These are phyloP conservation scores for Agrilus cyanescens DNA, from an alignment of 2,888 invertebrate species.

Conservation along the genomic window DNA sequence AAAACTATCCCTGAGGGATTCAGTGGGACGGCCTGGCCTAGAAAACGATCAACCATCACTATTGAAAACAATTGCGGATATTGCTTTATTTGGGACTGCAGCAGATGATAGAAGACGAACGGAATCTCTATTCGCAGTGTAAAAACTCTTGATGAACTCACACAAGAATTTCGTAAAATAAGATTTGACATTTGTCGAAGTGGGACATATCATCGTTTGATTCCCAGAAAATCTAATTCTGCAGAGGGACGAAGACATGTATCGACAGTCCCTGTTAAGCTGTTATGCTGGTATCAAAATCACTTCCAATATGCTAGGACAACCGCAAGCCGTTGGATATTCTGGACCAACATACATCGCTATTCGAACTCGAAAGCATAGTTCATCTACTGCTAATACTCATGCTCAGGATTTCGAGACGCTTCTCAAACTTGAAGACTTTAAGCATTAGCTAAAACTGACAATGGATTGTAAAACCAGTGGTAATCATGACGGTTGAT, in stretches of 20 bases:
- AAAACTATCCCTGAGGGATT: conserved; percentile 2
- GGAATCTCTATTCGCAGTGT: conserved; percentile 16
- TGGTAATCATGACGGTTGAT: conserved; percentile 20
- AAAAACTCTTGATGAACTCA: conserved; percentile 10
- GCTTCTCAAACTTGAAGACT: conserved; percentile 7
- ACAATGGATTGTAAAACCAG: conserved; percentile 15
- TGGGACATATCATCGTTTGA: conserved; percentile 16
- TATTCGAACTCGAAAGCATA: conserved; percentile 19
- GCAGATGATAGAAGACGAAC: conserved; percentile 20
- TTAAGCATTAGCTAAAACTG: conserved; percentile 11
- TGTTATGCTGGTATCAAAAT: conserved; percentile 16
- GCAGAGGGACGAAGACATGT: conserved; percentile 22
- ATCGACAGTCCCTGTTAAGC: conserved; percentile 20
- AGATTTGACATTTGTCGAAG: conserved; percentile 16
- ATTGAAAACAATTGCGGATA: conserved; percentile 22
- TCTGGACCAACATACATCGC: conserved; percentile 27
- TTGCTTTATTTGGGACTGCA: conserved; percentile 22
- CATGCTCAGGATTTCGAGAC: conserved; percentile 9
- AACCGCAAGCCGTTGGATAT: conserved; percentile 25
- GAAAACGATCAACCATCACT: conserved; percentile 17
- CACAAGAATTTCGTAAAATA: conserved; percentile 10
- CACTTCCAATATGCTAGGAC: conserved; percentile 17
- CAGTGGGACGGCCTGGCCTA: conserved; percentile 18
- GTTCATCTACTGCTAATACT: conserved; percentile 13
- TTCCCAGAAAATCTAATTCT: conserved; percentile 17